Evolutionary conservation across 2,888 invertebrate species (phyloP).

Genomic region (Plebejus melissa): DNA sequence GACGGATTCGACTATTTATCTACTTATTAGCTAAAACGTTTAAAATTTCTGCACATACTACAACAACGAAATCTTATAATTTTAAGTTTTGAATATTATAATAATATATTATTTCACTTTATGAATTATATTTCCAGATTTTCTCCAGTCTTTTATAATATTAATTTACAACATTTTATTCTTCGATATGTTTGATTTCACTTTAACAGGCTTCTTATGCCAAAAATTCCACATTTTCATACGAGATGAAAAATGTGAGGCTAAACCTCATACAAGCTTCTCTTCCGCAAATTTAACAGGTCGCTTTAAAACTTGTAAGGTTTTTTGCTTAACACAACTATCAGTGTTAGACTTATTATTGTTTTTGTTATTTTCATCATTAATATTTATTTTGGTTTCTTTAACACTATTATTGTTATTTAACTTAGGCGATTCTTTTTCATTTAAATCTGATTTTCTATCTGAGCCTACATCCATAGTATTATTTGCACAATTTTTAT

Average conservation of each 20-base stretch:
- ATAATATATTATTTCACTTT: conserved; percentile 35
- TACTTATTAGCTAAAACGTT: conserved; percentile 37
- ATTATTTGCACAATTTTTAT: conserved; percentile 43
- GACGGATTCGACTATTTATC: conserved; percentile 51
- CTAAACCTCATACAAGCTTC: conserved; percentile 71
- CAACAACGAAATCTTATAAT: conserved; percentile 41
- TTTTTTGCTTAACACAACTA: conserved; percentile 45
- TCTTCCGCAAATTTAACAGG: conserved; percentile 70
- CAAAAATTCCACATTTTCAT: conserved; percentile 47
- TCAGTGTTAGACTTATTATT: conserved; percentile 53
- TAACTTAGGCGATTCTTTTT: conserved; percentile 43
- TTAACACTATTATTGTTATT: conserved; percentile 60
- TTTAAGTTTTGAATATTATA: conserved; percentile 35
- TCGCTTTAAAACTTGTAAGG: conserved; percentile 51
- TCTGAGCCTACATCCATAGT: conserved; percentile 40
- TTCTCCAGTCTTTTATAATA: conserved; percentile 53
- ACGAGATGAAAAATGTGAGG: conserved; percentile 46
- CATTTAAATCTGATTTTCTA: conserved; percentile 58
- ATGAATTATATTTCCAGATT: conserved; percentile 39
- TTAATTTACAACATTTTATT: conserved; percentile 55
- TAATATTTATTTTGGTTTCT: conserved; percentile 40
- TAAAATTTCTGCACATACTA: conserved; percentile 38
- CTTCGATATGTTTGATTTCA: conserved; percentile 54
- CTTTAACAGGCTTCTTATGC: conserved; percentile 45
- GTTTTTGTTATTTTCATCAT: conserved; percentile 54